These are phyloP conservation scores for Mobula hypostoma DNA, from an alignment of 2,113 vertebrate species.

Conservation along the genomic window DNA sequence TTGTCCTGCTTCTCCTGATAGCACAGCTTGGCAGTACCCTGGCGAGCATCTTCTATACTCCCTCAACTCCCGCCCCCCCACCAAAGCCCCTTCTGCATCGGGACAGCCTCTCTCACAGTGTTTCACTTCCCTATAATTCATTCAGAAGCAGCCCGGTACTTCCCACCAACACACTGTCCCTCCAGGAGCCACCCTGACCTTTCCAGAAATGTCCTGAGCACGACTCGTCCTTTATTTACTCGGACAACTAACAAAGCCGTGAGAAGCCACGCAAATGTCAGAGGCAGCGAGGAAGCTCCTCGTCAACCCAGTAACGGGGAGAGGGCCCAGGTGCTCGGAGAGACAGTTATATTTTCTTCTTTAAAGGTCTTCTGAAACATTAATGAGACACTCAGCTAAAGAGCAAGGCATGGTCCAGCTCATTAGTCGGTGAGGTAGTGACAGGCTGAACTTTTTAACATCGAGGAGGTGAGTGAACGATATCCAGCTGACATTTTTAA, in stretches of 20 bases:
- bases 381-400: not conserved
- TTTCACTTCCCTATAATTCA: too few species aligned
- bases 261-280: not conserved
- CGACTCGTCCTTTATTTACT: not conserved
- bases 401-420: not conserved
- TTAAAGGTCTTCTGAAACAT: slow-evolving; percentile 38
- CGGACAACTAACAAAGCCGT: slow-evolving; percentile 40
- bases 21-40: too few species aligned
- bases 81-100: too few species aligned
- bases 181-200: not conserved
- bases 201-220: not conserved
- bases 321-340: not conserved
- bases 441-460: not conserved
- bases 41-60: too few species aligned
- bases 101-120: too few species aligned
- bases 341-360: not conserved
- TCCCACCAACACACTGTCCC: not conserved
- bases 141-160: too few species aligned
- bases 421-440: not conserved
- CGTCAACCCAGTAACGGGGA: not conserved
- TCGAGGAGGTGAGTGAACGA: not conserved
- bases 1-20: too few species aligned
- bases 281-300: not conserved
- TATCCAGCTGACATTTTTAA: not conserved
- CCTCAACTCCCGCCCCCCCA: too few species aligned